Conservation (phyloP, 2,113 vertebrate genomes). For the Nothoprocta pentlandii region DNA sequence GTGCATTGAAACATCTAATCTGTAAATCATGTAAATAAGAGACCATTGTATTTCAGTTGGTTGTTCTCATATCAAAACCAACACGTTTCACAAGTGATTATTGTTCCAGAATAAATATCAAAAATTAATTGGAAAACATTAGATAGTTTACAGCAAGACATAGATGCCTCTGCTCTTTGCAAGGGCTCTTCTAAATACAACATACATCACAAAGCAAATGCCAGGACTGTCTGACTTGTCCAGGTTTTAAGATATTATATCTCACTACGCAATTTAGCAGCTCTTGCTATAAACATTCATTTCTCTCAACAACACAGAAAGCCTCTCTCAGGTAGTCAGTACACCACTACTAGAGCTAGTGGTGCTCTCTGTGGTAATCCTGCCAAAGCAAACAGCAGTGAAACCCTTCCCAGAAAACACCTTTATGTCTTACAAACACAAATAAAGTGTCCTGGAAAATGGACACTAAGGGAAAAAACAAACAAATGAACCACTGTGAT, state of each 20-base stretch:
- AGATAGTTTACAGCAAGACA: neutral
- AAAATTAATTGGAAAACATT: neutral
- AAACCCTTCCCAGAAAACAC: neutral
- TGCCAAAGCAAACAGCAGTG: neutral
- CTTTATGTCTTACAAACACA: neutral
- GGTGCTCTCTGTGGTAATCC: neutral
- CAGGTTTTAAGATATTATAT: neutral
- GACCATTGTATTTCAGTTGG: neutral
- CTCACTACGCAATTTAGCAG: neutral
- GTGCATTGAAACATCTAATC: neutral
- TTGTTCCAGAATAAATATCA: neutral
- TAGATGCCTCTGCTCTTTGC: neutral
- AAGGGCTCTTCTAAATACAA: neutral
- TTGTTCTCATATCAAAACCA: neutral
- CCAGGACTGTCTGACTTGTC: neutral
- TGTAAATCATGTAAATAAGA: neutral
- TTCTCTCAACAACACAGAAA: neutral
- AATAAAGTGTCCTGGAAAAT: neutral
- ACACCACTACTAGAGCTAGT: neutral
- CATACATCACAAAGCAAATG: neutral
- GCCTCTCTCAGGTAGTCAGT: neutral
- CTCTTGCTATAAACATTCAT: neutral
- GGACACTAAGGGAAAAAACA: neutral
- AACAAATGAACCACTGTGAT: neutral
- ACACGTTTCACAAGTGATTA: neutral